A percentile compares a stretch with the other conserved stretches of the same genome.
These are phyloP conservation scores for Acronicta alni DNA, from an alignment of 2,888 invertebrate species.

Conservation along the genomic window DNA sequence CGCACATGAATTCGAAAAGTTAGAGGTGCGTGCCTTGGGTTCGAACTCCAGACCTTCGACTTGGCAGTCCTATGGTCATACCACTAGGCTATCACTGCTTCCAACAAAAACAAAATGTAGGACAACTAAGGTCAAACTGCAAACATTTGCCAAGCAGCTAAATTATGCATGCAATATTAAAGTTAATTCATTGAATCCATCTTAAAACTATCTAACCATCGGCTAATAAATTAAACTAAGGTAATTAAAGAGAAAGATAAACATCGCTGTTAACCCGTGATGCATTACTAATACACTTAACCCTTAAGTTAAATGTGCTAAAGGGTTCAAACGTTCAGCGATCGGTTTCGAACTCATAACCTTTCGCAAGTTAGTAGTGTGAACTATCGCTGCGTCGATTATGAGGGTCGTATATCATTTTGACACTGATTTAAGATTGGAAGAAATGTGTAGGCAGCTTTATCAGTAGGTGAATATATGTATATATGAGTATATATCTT, in stretches of 20 bases:
- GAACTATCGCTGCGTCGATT: slow-evolving; percentile 29
- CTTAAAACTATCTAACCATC: slow-evolving; percentile 2
- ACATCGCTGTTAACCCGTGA: slow-evolving; percentile 39
- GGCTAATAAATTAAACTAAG: slow-evolving; percentile 28
- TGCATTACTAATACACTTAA: slow-evolving; percentile 32
- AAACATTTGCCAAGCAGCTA: background rate
- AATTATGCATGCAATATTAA: background rate
- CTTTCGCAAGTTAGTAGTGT: slow-evolving; percentile 37
- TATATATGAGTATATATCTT: too few species aligned
- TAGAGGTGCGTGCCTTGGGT: too few species aligned
- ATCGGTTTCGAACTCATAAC: slow-evolving; percentile 35
- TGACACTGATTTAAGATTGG: slow-evolving; percentile 4
- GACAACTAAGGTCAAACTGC: background rate
- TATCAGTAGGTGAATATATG: too few species aligned
- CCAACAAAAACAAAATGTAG: too few species aligned
- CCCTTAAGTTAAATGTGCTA: slow-evolving; percentile 28
- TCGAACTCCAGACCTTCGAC: too few species aligned
- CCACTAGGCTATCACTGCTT: too few species aligned
- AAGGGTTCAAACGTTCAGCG: slow-evolving; percentile 34
- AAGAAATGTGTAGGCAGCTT: background rate
- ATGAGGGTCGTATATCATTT: slow-evolving; percentile 27
- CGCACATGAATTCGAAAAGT: too few species aligned
- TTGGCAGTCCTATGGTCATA: too few species aligned
- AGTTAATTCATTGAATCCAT: background rate
- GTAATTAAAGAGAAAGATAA: slow-evolving; percentile 26